Evolutionary conservation across 1,140 invertebrate genomes (phyloP).

Genomic region (Orchesella cincta): DNA sequence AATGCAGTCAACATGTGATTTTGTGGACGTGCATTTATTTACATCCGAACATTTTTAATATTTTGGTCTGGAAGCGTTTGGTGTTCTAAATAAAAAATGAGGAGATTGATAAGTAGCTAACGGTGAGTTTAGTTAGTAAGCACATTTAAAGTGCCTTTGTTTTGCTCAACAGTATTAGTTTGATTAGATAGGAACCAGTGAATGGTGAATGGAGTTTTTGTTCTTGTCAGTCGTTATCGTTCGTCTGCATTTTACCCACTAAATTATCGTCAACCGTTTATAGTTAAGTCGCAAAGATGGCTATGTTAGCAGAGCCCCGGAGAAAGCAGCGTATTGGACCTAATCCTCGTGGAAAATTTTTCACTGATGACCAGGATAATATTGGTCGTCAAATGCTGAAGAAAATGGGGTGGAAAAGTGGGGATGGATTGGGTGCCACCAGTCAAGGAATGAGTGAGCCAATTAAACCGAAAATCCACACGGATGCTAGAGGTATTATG

Average conservation of each 20-base stretch:
- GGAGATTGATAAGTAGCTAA: neutral
- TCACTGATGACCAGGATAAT: conserved; percentile 44
- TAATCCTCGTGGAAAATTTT: conserved; percentile 48
- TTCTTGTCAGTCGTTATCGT: neutral
- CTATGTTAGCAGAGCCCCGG: conserved; percentile 46
- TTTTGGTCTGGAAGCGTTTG: too few species aligned
- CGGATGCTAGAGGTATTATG: conserved; percentile 32
- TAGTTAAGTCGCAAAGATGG: conserved; percentile 19
- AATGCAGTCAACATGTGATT: too few species aligned
- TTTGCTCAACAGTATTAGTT: neutral
- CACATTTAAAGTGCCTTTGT: too few species aligned
- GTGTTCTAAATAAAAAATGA: too few species aligned
- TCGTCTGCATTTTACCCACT: neutral
- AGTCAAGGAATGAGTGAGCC: conserved; percentile 45
- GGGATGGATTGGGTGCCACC: conserved; percentile 43
- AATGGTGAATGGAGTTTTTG: neutral
- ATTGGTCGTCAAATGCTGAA: conserved; percentile 36
- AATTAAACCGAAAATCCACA: conserved; percentile 45
- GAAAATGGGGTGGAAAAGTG: conserved; percentile 48
- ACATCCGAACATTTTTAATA: too few species aligned
- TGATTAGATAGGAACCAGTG: neutral
- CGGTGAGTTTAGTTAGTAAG: too few species aligned
- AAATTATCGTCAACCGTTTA: neutral
- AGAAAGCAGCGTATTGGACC: conserved; percentile 44
- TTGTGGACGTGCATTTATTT: too few species aligned